Percentiles rank a stretch among this genome's conserved stretches.
phyloP scores from a whole-genome alignment of 2,888 invertebrate species.

The Trachelus stipa region DNA sequence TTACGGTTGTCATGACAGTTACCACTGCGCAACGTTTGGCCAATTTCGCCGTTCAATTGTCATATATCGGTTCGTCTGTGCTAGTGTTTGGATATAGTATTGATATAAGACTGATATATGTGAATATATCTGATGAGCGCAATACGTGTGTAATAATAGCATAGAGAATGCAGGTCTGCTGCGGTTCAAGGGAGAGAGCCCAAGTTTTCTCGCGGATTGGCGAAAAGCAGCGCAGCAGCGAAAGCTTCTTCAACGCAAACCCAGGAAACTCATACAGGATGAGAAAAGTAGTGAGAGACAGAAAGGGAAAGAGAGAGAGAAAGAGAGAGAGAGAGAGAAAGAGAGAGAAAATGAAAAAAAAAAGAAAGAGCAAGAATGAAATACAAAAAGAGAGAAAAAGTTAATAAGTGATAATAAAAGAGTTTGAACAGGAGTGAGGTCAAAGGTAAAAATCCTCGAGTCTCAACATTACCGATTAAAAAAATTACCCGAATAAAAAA shows the following conservation, averaged over 20 bases:
- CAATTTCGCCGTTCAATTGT: constrained; percentile 44
- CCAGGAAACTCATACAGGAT: constrained; percentile 53
- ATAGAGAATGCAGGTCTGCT: constrained; percentile 37
- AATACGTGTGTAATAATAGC: constrained; percentile 33
- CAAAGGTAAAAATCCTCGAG: neutral
- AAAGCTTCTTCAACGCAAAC: constrained; percentile 63
- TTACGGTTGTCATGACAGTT: constrained; percentile 42
- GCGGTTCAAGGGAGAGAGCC: constrained; percentile 38
- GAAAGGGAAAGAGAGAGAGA: constrained; percentile 21
- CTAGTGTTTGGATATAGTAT: constrained; percentile 29
- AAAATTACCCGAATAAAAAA: no score
- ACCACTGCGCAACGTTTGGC: constrained; percentile 65
- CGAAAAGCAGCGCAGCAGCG: constrained; percentile 65
- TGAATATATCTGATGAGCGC: constrained; percentile 20
- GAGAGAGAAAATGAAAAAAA: constrained; percentile 14
- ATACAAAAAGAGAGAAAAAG: constrained; percentile 14
- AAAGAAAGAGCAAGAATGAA: constrained; percentile 19
- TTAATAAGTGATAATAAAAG: constrained; percentile 4
- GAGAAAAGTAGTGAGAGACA: constrained; percentile 29
- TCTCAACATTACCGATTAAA: no score
- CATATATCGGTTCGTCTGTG: constrained; percentile 34
- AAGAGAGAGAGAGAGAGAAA: constrained; percentile 19
- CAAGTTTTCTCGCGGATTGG: constrained; percentile 56
- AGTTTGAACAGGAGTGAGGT: constrained; percentile 15
- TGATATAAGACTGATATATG: constrained; percentile 24